These are phyloP conservation scores for Pogona vitticeps DNA, from an alignment of 2,113 vertebrate genomes.

Conservation along the genomic window DNA sequence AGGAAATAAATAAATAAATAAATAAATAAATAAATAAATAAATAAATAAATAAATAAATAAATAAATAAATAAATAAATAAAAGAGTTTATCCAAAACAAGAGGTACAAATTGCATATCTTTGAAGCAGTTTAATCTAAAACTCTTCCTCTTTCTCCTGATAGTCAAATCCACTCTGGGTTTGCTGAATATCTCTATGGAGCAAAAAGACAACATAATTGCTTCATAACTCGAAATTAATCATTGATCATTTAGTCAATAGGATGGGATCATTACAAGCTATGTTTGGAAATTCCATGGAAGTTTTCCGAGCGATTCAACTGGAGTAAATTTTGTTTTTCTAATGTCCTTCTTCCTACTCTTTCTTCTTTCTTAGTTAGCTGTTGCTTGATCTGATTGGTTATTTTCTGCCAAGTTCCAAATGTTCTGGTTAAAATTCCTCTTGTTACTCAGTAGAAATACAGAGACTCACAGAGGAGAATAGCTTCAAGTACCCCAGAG, in stretches of 20 bases:
- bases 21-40: too few species aligned
- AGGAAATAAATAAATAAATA: too few species aligned
- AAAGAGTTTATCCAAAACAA: not conserved
- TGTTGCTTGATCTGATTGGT: conserved; percentile 38
- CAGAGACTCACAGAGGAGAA: too few species aligned
- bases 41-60: too few species aligned
- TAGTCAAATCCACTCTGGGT: not conserved
- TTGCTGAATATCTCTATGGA: conserved; percentile 29
- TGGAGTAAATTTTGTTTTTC: conserved; percentile 10
- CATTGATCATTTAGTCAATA: conserved; percentile 24
- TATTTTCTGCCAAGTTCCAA: conserved; percentile 9
- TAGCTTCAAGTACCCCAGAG: too few species aligned
- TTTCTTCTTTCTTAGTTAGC: not conserved
- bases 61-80: too few species aligned
- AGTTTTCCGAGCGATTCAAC: conserved; percentile 39
- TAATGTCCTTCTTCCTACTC: conserved; percentile 39
- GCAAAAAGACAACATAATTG: conserved; percentile 26
- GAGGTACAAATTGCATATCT: conserved; percentile 13
- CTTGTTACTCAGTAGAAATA: not conserved
- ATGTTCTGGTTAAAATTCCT: not conserved
- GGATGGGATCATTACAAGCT: not conserved
- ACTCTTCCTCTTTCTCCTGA: conserved; percentile 12
- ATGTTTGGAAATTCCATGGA: conserved; percentile 16
- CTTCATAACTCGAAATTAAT: not conserved
- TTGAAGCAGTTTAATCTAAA: conserved; percentile 11